Evolutionary conservation across 1,140 invertebrate species (phyloP).

Genomic region (Drosophila subobscura): DNA sequence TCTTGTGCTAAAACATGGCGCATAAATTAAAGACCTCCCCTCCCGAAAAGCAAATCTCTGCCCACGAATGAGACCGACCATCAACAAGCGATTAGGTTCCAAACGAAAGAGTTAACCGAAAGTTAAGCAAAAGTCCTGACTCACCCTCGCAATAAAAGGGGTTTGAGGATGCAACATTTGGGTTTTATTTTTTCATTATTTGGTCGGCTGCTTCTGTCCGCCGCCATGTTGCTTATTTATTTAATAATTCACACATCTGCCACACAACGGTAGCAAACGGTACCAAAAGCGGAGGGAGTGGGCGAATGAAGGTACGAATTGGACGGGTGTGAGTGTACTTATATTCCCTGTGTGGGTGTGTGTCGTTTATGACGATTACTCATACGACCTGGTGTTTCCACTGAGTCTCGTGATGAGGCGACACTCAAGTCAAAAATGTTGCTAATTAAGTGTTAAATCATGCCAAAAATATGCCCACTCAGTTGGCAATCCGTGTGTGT

Average conservation of each 20-base stretch:
- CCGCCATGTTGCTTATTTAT: constrained; percentile 46
- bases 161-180: constrained; percentile 34
- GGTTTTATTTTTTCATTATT: constrained; percentile 57
- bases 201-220: constrained; percentile 22
- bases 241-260: constrained; percentile 57
- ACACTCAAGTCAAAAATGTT: constrained; percentile 73
- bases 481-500: constrained; percentile 27
- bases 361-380: constrained; percentile 68
- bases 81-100: constrained; percentile 38
- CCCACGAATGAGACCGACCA: constrained; percentile 34
- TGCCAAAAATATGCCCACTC: constrained; percentile 73
- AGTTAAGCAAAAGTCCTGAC: constrained; percentile 14
- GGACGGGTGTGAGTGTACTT: too few relatives aligned
- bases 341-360: constrained; percentile 26
- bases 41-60: constrained; percentile 21
- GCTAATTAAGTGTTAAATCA: constrained; percentile 81
- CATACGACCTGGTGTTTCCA: constrained; percentile 49
- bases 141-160: background rate
- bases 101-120: constrained; percentile 36
- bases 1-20: too few relatives aligned
- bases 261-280: constrained; percentile 1
- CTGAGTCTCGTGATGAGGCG: constrained; percentile 46
- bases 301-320: background rate
- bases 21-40: too few relatives aligned
- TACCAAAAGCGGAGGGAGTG: background rate